Evolutionary conservation across 2,888 invertebrate species (phyloP).

Genomic region (Notodonta dromedarius): DNA sequence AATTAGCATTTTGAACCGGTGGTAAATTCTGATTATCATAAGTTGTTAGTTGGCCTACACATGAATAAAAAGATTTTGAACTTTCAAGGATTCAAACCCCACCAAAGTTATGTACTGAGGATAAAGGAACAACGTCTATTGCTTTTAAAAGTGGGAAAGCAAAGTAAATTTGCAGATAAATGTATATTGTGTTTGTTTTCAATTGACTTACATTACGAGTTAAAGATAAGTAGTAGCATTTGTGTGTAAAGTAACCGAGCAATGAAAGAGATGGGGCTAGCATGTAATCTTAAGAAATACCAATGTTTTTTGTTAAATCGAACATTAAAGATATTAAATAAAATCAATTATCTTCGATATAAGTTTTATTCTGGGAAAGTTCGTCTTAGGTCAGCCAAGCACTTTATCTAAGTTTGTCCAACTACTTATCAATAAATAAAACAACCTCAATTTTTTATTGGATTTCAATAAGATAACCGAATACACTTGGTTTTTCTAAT

Average conservation of each 20-base stretch:
- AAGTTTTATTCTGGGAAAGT: conserved; percentile 12
- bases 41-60: too few relatives aligned
- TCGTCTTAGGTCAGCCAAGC: conserved; percentile 14
- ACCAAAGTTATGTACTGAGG: conserved; percentile 36
- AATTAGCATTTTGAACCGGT: too few relatives aligned
- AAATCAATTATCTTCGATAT: conserved; percentile 16
- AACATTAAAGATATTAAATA: conserved; percentile 6
- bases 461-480: conserved; percentile 26
- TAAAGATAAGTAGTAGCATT: conserved; percentile 18
- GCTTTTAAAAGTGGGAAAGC: conserved; percentile 37
- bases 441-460: conserved; percentile 25
- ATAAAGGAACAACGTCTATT: conserved; percentile 39
- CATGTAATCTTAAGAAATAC: background rate
- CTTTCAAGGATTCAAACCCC: conserved; percentile 50
- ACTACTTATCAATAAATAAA: conserved; percentile 20
- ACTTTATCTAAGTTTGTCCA: conserved; percentile 19
- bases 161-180: conserved; percentile 23
- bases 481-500: background rate
- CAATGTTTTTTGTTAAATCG: background rate
- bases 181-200: conserved; percentile 15
- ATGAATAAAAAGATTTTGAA: too few relatives aligned
- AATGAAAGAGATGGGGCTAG: background rate
- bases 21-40: too few relatives aligned
- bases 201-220: conserved; percentile 29
- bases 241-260: background rate